phyloP scores from a whole-genome alignment of 2,797 vertebrate genomes.

The Sebastes matsubarae region DNA sequence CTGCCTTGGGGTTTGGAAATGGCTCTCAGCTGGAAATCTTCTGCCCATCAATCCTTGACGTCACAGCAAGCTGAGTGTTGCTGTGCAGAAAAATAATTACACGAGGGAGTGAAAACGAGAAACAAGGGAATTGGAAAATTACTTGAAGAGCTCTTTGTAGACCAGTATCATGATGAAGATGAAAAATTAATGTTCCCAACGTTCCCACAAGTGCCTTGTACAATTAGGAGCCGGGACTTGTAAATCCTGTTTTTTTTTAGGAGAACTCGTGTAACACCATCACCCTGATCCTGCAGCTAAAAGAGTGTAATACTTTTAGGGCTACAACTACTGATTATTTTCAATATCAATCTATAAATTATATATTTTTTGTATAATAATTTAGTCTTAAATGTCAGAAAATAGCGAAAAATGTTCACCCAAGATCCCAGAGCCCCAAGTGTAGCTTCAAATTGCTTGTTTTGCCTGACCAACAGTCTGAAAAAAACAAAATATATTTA shows the following conservation, averaged over 20 bases:
- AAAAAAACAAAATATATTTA: too few relatives aligned
- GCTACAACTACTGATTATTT: neutral
- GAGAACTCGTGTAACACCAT: neutral
- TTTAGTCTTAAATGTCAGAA: too few relatives aligned
- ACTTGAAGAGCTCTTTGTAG: neutral
- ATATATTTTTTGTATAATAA: neutral
- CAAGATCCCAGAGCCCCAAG: too few relatives aligned
- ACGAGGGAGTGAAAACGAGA: neutral
- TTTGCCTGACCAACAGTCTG: neutral
- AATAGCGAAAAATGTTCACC: neutral
- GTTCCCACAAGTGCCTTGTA: neutral
- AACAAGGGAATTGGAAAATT: conserved; percentile 22
- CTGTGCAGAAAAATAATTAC: conserved; percentile 29
- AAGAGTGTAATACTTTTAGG: neutral
- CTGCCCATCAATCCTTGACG: conserved; percentile 40
- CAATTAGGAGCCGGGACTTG: neutral
- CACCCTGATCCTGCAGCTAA: neutral
- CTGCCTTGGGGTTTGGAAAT: conserved; percentile 36
- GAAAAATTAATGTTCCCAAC: neutral
- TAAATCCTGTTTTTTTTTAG: neutral
- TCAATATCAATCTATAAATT: neutral
- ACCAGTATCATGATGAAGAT: neutral
- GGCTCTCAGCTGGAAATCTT: conserved; percentile 40
- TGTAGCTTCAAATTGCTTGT: neutral
- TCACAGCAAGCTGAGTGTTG: conserved; percentile 30